These are phyloP conservation scores for Bactericera cockerelli DNA, from an alignment of 1,140 invertebrate species.

Conservation along the genomic window DNA sequence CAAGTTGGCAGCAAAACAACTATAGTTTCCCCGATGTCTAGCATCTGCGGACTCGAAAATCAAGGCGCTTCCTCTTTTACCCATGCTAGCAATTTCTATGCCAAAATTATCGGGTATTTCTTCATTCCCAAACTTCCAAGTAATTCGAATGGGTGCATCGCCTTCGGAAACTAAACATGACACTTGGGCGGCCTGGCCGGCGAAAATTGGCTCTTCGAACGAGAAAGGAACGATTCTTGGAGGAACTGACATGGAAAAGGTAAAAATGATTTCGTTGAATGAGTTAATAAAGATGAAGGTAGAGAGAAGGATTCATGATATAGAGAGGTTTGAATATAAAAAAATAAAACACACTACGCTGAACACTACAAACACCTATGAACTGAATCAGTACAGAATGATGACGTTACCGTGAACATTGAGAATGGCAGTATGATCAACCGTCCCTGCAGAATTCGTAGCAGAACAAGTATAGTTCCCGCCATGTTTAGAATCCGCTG, in stretches of 20 bases:
- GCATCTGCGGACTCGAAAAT: constrained; percentile 52
- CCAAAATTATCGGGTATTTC: constrained; percentile 12
- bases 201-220: constrained; percentile 35
- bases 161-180: constrained; percentile 39
- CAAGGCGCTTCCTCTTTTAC: constrained; percentile 42
- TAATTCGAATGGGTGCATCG: constrained; percentile 31
- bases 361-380: too few species aligned
- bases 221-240: constrained; percentile 43
- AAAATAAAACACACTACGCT: too few species aligned
- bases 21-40: constrained; percentile 49
- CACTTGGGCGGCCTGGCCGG: constrained; percentile 26
- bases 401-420: constrained; percentile 1
- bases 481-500: constrained; percentile 20
- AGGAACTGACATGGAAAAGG: constrained; percentile 30
- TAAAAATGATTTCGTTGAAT: not conserved
- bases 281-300: not conserved
- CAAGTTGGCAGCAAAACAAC: constrained; percentile 55
- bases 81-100: constrained; percentile 25
- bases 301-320: too few species aligned
- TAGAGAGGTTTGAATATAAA: too few species aligned
- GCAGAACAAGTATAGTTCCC: constrained; percentile 25
- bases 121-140: constrained; percentile 17
- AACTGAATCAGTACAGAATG: not conserved
- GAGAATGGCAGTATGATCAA: constrained; percentile 37
- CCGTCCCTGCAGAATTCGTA: constrained; percentile 19